Evolutionary conservation across 2,888 invertebrate genomes (phyloP), one percentile per base, ranked within the genome.

Genomic region (Cerastis leucographa): DNA sequence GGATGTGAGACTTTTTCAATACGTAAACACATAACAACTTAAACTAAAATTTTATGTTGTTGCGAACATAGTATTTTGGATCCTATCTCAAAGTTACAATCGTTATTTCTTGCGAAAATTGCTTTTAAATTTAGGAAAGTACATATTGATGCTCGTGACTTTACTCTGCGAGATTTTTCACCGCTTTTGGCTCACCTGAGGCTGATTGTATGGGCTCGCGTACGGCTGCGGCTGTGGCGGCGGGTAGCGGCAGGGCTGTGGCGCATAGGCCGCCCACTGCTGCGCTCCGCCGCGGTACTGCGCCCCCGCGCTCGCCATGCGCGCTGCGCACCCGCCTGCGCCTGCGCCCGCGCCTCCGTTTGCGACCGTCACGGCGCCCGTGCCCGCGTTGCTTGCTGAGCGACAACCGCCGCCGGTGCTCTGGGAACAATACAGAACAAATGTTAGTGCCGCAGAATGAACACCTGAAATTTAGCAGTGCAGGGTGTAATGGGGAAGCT

Each of bases 221-320:
- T 96, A 96, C 68, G 93, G 93, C 91, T 96, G 96, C 87, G 95
- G 94, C 91, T 96, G 96, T 85, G 96, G 96, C 94, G 96, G 96
- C 94, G 96, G 96, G 92, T 96, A 96, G 94, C 96, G 96, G 94
- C 96, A 96, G 92, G 96, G 96, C 92, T 94, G 96, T 94, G 96
- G 95, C 94, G 96, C 93, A 91, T 96, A 96, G 51, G 96, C 95
- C 93, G 95, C 94, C 96, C 96, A 96, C 95, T 96, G 96, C 95
- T 96, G 96, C 94, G 94, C 91, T 89, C 95, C 95, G 93, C 96
- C 96, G 95, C 96, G 96, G 94, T 89, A 96, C 93, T 96, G 96
- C 87, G 95, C 95, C 93, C 96, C 96, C 88, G 97, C 95, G 97
- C 96, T 94, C 93, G 97, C 94, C 97, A 97, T 94, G 95, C 97